These are phyloP conservation scores for Petrolisthes manimaculis DNA, from an alignment of 2,888 invertebrate genomes.

Conservation along the genomic window DNA sequence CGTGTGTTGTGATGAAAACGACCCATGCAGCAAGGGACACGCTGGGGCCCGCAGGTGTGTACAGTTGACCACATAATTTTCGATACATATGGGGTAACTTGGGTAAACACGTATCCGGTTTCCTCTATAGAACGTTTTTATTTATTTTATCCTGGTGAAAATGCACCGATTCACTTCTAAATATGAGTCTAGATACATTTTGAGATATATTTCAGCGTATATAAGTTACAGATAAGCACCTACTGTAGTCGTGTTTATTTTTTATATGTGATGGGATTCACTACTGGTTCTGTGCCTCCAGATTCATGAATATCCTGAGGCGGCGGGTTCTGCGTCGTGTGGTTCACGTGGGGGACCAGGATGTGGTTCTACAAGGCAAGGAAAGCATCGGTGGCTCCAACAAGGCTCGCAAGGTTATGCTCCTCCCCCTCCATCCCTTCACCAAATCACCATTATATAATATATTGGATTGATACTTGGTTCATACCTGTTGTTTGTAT, in stretches of 20 bases:
- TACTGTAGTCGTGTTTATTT: neutral
- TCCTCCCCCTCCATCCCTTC: neutral
- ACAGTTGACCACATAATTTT: neutral
- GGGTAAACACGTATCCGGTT: too few relatives aligned
- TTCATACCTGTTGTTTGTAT: too few relatives aligned
- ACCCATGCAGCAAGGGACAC: neutral
- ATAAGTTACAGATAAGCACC: neutral
- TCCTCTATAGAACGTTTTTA: too few relatives aligned
- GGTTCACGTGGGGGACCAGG: conserved; percentile 42
- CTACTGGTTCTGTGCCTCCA: neutral
- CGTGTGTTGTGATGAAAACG: neutral
- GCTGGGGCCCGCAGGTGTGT: conserved; percentile 20
- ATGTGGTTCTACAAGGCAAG: conserved; percentile 34
- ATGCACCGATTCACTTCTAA: neutral
- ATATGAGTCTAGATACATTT: neutral
- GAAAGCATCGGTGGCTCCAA: conserved; percentile 47
- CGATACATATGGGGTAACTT: too few relatives aligned
- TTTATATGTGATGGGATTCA: too few relatives aligned
- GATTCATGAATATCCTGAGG: conserved; percentile 48
- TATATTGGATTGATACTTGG: too few relatives aligned
- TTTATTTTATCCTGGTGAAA: neutral
- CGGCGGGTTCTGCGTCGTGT: conserved; percentile 40
- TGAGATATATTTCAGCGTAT: neutral
- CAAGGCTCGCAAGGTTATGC: conserved; percentile 34
- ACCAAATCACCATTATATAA: too few relatives aligned